Percentiles rank a stretch among this genome's conserved stretches.
Conservation (phyloP, 2,113 vertebrate species). For the Eidolon helvum region DNA sequence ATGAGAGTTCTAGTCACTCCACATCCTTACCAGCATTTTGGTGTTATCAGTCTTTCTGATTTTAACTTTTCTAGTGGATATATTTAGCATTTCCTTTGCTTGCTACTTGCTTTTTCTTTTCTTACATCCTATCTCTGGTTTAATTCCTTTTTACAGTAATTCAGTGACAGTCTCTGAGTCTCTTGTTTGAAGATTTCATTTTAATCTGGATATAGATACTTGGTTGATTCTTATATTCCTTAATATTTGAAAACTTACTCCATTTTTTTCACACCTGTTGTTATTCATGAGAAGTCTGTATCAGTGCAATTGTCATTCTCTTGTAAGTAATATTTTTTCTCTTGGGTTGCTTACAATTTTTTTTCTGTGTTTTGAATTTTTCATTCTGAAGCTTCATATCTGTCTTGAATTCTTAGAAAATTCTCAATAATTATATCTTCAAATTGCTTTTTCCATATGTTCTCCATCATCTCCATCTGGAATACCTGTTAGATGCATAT, state of each 20-base stretch:
- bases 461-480: not conserved
- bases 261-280: not conserved
- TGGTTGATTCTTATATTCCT: constrained; percentile 14
- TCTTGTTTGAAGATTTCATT: not conserved
- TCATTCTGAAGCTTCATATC: not conserved
- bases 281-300: not conserved
- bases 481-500: not conserved
- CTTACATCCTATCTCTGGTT: not conserved
- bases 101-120: not conserved
- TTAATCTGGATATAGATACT: not conserved
- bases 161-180: not conserved
- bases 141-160: not conserved
- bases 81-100: not conserved
- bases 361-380: not conserved
- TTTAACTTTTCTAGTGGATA: not conserved
- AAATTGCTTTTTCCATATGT: not conserved
- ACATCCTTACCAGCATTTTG: not conserved
- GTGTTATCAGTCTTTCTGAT: not conserved
- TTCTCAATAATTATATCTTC: not conserved
- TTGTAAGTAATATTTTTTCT: not conserved
- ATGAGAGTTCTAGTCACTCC: not conserved
- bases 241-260: not conserved
- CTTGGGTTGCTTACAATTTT: not conserved
- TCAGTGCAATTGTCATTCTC: not conserved
- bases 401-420: constrained; percentile 30